Evolutionary conservation across 2,113 vertebrate genomes (phyloP).

Genomic region (Clinocottus analis): DNA sequence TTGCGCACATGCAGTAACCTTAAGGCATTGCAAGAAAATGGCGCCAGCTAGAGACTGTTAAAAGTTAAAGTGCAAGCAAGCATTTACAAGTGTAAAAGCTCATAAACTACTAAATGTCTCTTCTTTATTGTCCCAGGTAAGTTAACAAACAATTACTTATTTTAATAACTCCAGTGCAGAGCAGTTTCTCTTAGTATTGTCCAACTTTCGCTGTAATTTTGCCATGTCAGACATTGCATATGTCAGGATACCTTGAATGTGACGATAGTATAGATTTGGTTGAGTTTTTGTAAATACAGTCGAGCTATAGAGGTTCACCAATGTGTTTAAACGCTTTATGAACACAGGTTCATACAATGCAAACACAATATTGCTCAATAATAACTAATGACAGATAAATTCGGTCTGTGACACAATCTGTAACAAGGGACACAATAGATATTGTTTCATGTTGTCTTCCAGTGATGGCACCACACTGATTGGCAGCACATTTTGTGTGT

Average conservation of each 20-base stretch:
- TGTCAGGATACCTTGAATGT: not conserved
- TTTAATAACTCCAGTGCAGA: not conserved
- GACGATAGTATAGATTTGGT: conserved; percentile 2
- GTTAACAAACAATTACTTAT: no score
- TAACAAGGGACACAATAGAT: conserved; percentile 29
- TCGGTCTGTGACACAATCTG: conserved; percentile 20
- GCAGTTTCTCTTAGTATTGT: not conserved
- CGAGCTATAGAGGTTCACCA: not conserved
- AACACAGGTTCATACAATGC: not conserved
- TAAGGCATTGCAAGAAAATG: no score
- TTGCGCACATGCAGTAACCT: no score
- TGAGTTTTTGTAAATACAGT: not conserved
- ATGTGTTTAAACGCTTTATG: not conserved
- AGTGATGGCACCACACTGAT: conserved; percentile 72
- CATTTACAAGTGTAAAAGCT: not conserved
- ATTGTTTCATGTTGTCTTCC: conserved; percentile 66
- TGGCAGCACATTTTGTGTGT: conserved; percentile 63
- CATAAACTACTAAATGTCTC: not conserved
- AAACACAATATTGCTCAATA: conserved; percentile 4
- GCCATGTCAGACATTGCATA: no score
- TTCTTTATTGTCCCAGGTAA: no score
- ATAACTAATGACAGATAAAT: conserved; percentile 6
- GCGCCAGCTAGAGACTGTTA: no score
- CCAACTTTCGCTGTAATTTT: not conserved
- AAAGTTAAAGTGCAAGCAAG: no score